Evolutionary conservation across 2,888 invertebrate genomes (phyloP).

Genomic region (Eledona agricola): DNA sequence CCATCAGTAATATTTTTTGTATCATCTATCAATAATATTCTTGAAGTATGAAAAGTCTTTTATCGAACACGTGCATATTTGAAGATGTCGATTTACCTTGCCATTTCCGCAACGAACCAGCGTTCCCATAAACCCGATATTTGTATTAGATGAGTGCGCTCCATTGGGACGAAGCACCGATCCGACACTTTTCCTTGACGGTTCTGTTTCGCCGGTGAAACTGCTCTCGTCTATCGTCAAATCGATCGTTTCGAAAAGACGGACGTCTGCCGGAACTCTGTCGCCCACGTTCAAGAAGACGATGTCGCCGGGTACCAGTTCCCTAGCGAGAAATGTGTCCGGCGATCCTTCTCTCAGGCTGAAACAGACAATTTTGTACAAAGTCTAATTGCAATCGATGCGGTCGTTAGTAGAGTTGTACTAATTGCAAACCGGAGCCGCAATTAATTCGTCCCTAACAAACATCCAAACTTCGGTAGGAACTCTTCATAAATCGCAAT

Average conservation of each 20-base stretch:
- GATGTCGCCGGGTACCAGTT: conserved; percentile 97
- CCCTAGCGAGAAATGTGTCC: conserved; percentile 91
- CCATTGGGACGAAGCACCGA: conserved; percentile 67
- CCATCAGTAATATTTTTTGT: too few relatives aligned
- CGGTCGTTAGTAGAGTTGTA: conserved; percentile 12
- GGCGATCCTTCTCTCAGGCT: conserved; percentile 87
- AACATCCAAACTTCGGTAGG: too few relatives aligned
- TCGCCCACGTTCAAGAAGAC: conserved; percentile 94
- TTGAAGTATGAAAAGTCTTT: too few relatives aligned
- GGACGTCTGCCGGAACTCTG: conserved; percentile 94
- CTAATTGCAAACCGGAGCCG: too few relatives aligned
- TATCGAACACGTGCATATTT: too few relatives aligned
- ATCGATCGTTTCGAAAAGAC: conserved; percentile 93
- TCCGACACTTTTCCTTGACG: conserved; percentile 79
- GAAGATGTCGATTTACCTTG: too few relatives aligned
- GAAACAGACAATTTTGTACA: conserved; percentile 43
- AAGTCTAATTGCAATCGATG: background rate
- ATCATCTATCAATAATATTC: too few relatives aligned
- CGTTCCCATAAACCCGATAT: conserved; percentile 98
- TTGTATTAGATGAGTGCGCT: conserved; percentile 76
- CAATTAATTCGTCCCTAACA: too few relatives aligned
- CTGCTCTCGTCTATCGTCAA: conserved; percentile 97
- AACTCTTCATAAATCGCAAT: too few relatives aligned
- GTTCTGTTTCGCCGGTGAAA: conserved; percentile 98
- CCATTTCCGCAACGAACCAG: conserved; percentile 95